Evolutionary conservation across 2,113 vertebrate genomes (phyloP).

Genomic region (Protobothrops flavoviridis): DNA sequence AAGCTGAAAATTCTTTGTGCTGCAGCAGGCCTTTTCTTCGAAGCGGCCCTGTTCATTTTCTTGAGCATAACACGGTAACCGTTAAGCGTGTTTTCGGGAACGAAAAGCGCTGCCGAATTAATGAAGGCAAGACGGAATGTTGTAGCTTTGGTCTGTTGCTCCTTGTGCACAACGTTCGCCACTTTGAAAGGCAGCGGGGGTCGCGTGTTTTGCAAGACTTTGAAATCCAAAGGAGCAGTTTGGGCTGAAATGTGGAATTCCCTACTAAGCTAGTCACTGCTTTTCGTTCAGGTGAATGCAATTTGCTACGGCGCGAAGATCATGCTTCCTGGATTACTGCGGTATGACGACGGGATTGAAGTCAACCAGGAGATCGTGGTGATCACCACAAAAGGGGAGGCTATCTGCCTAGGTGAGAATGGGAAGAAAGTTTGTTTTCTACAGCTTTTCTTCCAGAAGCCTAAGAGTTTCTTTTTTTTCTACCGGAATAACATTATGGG

Average conservation of each 20-base stretch:
- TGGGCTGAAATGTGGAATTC: not conserved
- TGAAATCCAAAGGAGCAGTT: not conserved
- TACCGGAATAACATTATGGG: not conserved
- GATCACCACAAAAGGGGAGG: constrained; percentile 95
- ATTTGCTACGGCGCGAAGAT: constrained; percentile 98
- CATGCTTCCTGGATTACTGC: constrained; percentile 91
- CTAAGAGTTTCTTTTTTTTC: not conserved
- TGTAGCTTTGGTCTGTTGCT: not conserved
- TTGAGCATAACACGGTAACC: no score
- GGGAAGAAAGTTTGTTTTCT: not conserved
- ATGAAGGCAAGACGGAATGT: not conserved
- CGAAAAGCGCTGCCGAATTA: not conserved
- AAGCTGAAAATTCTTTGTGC: not conserved
- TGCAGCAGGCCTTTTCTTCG: not conserved
- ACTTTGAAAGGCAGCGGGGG: not conserved
- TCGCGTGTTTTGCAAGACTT: not conserved
- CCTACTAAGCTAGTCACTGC: fast-evolving
- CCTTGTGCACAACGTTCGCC: not conserved
- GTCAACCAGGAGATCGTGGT: constrained; percentile 94
- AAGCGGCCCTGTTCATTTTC: not conserved
- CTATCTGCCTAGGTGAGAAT: constrained; percentile 87
- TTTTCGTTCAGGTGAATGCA: constrained; percentile 84
- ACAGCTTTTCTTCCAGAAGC: not conserved
- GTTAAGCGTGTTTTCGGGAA: not conserved
- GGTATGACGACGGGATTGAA: constrained; percentile 96